phyloP scores from a whole-genome alignment of 2,113 vertebrate species.

The Aix galericulata region DNA sequence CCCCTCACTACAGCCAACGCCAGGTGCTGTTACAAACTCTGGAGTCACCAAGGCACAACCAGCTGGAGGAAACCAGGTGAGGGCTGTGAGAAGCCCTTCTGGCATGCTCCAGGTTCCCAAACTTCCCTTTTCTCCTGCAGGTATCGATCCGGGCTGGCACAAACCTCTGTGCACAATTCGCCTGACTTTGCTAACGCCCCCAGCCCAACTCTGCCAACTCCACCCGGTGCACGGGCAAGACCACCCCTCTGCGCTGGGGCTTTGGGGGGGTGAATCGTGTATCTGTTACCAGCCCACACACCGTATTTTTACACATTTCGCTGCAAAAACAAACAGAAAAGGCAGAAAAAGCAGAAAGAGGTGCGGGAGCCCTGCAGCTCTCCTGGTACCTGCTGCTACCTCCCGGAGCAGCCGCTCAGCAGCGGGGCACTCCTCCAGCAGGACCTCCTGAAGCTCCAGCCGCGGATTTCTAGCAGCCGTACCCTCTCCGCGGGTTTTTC shows the following conservation, averaged over 20 bases:
- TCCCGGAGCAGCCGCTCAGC: background rate
- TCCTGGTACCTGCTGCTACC: background rate
- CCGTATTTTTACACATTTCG: fast-evolving
- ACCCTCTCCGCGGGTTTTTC: fast-evolving
- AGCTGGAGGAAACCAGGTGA: background rate
- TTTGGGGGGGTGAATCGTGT: background rate
- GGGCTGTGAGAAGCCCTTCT: background rate
- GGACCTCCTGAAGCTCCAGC: fast-evolving
- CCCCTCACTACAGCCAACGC: background rate
- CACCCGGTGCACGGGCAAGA: background rate
- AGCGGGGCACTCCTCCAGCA: background rate
- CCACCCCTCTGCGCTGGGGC: fast-evolving
- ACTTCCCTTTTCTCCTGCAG: background rate
- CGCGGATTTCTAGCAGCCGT: background rate
- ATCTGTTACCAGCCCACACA: fast-evolving
- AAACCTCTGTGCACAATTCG: background rate
- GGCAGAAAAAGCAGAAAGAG: background rate
- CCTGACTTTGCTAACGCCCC: background rate
- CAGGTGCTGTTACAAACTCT: background rate
- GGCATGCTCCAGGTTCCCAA: background rate
- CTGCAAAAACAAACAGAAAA: background rate
- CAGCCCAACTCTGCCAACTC: background rate
- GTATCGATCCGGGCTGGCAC: fast-evolving
- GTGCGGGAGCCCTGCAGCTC: background rate
- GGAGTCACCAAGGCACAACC: background rate